Base-by-base conservation (phyloP, 37 sponge, comb jelly and placozoan genomes). In the Ianthella basta region DNA sequence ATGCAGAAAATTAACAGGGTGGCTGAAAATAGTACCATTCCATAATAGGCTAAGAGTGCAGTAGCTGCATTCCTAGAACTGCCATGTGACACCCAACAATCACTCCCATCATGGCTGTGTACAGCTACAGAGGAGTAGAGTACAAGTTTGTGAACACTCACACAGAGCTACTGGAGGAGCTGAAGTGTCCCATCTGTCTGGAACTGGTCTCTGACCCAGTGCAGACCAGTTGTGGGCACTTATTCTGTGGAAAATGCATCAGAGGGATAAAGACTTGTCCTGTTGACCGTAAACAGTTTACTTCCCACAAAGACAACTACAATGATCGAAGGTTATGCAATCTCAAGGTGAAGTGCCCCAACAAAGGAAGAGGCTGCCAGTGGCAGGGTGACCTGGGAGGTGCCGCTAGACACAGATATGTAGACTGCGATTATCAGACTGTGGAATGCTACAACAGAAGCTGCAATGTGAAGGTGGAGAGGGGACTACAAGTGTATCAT, bases 311-410 rank as follows among this genome's bases (percentile, higher is more conserved):
- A 23, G 87, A 86, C 36, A 53, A 25, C 21, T 24, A 57, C 12
- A 34, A 37, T 25, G 59, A 27, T 4, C 80, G 81, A 33, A 25
- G 4, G 34, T 30, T 86, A 25, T 21, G 21, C 8, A 25, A 57
- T 23, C 30, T 86, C 18, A 37, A 66, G 40, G 72, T 86, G 50
- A 53, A 66, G 32, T 87, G 88, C 29, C n/a, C 50, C 54, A 82
- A 82, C 60, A 32, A 18, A 6, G 61, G 4, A 24, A 33, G 37
- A 32, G 88, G 88, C 1, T 87, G 88, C 54, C 13, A 82, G 25
- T 87, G 88, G 88, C 23, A 67, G n/a, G 88, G 83, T n/a, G 4
- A 16, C 53, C 30, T 87, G 44, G 60, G 39, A 24, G 77, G 82
- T 24, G 37, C 56, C 36, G 83, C 70, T 20, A 53, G 35, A 20